Evolutionary conservation across 2,888 invertebrate species (phyloP).

Genomic region (Poecilus cupreus): DNA sequence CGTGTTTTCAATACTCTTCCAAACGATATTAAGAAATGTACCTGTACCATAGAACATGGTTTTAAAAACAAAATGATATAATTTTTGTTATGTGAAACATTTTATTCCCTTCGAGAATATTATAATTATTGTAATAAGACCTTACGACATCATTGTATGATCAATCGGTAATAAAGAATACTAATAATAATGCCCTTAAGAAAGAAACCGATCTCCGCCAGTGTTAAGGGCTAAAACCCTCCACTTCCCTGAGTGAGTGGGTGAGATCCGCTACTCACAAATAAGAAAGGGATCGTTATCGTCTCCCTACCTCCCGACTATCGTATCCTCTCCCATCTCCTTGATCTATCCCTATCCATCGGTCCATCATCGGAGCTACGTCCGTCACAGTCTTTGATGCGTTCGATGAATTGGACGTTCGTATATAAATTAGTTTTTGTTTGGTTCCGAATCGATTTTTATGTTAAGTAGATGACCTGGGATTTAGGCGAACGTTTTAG

Average conservation of each 20-base stretch:
- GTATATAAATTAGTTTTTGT: slow-evolving; percentile 58
- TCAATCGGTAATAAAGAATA: too few relatives aligned
- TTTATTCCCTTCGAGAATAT: too few relatives aligned
- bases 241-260: neutral
- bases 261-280: neutral
- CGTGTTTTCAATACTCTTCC: too few relatives aligned
- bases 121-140: too few relatives aligned
- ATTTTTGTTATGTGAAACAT: too few relatives aligned
- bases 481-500: slow-evolving; percentile 8
- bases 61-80: too few relatives aligned
- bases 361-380: slow-evolving; percentile 21
- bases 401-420: slow-evolving; percentile 47
- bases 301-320: neutral
- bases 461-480: slow-evolving; percentile 57
- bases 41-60: too few relatives aligned
- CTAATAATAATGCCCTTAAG: too few relatives aligned
- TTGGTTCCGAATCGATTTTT: slow-evolving; percentile 53
- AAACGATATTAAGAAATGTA: too few relatives aligned
- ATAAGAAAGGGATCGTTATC: slow-evolving; percentile 49
- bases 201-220: neutral
- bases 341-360: slow-evolving; percentile 2
- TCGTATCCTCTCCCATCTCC: too few relatives aligned
- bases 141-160: too few relatives aligned
- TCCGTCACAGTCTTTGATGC: slow-evolving; percentile 26
- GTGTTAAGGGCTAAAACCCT: neutral